Conservation (phyloP, 2,113 vertebrate species). For the Trogon surrucura region DNA sequence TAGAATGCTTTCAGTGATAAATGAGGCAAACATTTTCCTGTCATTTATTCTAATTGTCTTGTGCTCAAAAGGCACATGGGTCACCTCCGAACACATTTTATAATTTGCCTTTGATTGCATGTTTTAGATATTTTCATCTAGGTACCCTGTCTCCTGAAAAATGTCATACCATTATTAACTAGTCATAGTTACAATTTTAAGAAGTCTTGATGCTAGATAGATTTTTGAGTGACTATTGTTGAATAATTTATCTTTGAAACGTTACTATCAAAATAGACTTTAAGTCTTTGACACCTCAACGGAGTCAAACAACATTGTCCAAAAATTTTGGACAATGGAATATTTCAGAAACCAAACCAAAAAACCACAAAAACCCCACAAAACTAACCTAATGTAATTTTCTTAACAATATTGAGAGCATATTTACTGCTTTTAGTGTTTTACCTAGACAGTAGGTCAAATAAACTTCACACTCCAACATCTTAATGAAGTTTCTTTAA, state of each 20-base stretch:
- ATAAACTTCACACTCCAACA: background rate
- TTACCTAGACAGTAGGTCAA: background rate
- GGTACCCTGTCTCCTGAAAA: background rate
- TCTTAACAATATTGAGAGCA: accelerated
- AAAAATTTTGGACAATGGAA: background rate
- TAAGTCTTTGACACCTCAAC: background rate
- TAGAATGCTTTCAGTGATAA: conserved; percentile 18
- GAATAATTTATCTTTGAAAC: background rate
- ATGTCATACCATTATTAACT: conserved; percentile 5
- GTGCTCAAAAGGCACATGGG: conserved; percentile 9
- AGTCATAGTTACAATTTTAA: background rate
- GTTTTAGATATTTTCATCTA: conserved; percentile 32
- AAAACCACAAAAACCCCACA: background rate
- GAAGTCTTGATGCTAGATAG: background rate
- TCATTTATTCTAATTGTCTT: conserved; percentile 51
- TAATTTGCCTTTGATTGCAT: conserved; percentile 16
- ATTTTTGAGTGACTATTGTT: background rate
- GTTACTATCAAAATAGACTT: background rate
- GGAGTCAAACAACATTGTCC: background rate
- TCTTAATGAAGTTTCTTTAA: background rate
- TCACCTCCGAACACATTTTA: conserved; percentile 5
- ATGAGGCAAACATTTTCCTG: conserved; percentile 1
- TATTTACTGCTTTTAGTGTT: background rate
- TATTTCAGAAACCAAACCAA: background rate
- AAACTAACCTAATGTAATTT: background rate